Evolutionary conservation across 35 echinoderm and acorn worm genomes (phyloP).

Genomic region (Lytechinus pictus): DNA sequence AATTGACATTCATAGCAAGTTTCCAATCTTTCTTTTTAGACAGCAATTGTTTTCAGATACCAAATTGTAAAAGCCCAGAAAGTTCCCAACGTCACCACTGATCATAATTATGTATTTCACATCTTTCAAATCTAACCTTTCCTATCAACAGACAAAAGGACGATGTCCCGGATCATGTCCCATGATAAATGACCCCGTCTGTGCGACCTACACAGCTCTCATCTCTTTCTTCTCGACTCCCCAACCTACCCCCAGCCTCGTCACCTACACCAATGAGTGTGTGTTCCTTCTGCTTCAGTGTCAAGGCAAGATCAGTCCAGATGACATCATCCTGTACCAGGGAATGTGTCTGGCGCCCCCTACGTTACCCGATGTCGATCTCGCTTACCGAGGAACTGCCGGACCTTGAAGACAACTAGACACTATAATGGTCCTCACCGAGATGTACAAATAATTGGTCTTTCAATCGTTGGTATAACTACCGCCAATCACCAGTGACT

Average conservation of each 20-base stretch:
- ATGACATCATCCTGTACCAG: conserved; percentile 19
- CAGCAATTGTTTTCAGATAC: too few species aligned
- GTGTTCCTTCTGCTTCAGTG: conserved; percentile 44
- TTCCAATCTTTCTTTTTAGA: too few species aligned
- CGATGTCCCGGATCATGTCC: neutral
- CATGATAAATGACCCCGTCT: neutral
- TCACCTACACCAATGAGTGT: conserved; percentile 43
- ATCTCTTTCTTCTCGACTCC: neutral
- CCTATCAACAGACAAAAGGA: neutral
- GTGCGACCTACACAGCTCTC: conserved; percentile 20
- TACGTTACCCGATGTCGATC: neutral
- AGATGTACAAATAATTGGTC: too few species aligned
- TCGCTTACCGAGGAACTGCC: neutral
- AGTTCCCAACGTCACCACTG: neutral
- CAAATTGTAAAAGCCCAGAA: too few species aligned
- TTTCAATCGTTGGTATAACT: too few species aligned
- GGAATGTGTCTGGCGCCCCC: neutral
- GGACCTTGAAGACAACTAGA: neutral
- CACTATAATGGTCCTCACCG: too few species aligned
- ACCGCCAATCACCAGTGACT: too few species aligned
- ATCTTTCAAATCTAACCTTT: neutral
- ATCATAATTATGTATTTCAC: neutral
- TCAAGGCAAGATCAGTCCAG: conserved; percentile 13
- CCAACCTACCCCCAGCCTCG: neutral
- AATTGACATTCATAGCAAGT: too few species aligned